Base-by-base conservation (phyloP, 2,797 vertebrate species). In the Sebastes hubbsi region DNA sequence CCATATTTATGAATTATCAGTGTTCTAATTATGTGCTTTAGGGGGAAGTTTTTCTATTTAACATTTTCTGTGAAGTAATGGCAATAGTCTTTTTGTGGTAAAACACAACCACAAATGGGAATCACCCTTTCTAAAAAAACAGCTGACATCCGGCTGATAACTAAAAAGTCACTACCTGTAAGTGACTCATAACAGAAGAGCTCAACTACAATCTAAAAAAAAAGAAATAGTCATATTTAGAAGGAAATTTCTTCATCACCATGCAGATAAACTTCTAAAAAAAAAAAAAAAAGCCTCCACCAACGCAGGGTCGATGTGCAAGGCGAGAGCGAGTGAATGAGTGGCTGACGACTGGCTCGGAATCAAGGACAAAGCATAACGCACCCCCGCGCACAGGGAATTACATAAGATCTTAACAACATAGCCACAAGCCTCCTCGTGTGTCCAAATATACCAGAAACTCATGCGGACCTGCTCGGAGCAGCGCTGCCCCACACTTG, bases 381-480 rank as follows among this genome's bases (percentile, higher is more conserved):
- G 20, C 75, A 67, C 70, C 66, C 84, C 73, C 62, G 2, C 46
- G 0, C 69, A 58, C 81, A 70, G 58, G 25, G 46, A 12, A 80
- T 92, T 93, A 91, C 65, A 61, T 85, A 93, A 94, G 29, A 89
- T 54, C 78, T 72, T 81, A 69, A 86, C 70, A 87, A 84, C 83
- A 74, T 24, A 70, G 72, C 88, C 87, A 87, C 81, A 81, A 88
- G 85, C 89, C 77, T 84, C 75, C 80, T 81, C 7, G 1, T 78
- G 80, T 72, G 77, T 86, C 78, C 74, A 82, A 86, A 89, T 82
- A 84, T 64, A 83, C 70, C 67, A n/a, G 8, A 62, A 78, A 72
- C 18, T 36, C 56, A 34, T 3, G 27, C 32, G 18, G 72, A 25
- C 25, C 25, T 2, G 25, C 71, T 49, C 49, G 3, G 18, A 72